A percentile compares a stretch with the other conserved stretches of the same genome.
Evolutionary conservation across 2,888 invertebrate genomes (phyloP).

Genomic region (Drosophila paramelanica): DNA sequence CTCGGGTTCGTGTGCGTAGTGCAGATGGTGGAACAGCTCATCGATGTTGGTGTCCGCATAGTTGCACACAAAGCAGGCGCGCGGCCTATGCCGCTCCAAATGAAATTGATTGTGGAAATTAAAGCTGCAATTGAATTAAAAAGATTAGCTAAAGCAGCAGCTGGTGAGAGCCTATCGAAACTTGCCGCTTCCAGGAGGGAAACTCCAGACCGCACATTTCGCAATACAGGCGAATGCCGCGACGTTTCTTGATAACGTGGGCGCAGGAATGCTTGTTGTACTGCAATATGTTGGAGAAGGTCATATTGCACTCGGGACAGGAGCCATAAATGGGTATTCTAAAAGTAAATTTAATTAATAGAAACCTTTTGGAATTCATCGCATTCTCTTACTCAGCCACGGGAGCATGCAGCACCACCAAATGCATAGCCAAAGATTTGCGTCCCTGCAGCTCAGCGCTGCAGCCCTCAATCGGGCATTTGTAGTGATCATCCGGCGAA

Average conservation of each 20-base stretch:
- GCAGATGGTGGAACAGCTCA: slow-evolving; percentile 82
- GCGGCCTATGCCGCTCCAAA: slow-evolving; percentile 79
- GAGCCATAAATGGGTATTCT: slow-evolving; percentile 68
- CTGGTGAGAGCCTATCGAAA: not conserved
- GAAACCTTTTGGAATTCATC: accelerated
- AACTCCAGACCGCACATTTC: slow-evolving; percentile 75
- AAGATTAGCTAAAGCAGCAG: not conserved
- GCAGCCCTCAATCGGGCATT: slow-evolving; percentile 72
- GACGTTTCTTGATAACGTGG: slow-evolving; percentile 65
- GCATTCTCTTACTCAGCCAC: slow-evolving; percentile 63
- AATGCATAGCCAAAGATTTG: slow-evolving; percentile 76
- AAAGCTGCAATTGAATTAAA: slow-evolving; percentile 61
- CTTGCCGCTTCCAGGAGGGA: slow-evolving; percentile 82
- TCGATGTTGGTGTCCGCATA: slow-evolving; percentile 74
- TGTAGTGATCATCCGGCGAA: slow-evolving; percentile 39
- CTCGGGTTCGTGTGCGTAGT: slow-evolving; percentile 79
- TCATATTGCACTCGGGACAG: slow-evolving; percentile 79
- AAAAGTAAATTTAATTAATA: not conserved
- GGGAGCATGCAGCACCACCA: slow-evolving; percentile 80
- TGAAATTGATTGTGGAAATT: slow-evolving; percentile 84
- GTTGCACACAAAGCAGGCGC: slow-evolving; percentile 81
- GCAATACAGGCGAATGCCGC: slow-evolving; percentile 73
- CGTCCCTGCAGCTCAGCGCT: slow-evolving; percentile 42
- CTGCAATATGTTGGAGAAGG: slow-evolving; percentile 77
- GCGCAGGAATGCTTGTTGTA: slow-evolving; percentile 84